Percentiles rank a stretch among this genome's conserved stretches.
phyloP scores from a whole-genome alignment of 2,113 vertebrate species.

The Ciconia maguari region DNA sequence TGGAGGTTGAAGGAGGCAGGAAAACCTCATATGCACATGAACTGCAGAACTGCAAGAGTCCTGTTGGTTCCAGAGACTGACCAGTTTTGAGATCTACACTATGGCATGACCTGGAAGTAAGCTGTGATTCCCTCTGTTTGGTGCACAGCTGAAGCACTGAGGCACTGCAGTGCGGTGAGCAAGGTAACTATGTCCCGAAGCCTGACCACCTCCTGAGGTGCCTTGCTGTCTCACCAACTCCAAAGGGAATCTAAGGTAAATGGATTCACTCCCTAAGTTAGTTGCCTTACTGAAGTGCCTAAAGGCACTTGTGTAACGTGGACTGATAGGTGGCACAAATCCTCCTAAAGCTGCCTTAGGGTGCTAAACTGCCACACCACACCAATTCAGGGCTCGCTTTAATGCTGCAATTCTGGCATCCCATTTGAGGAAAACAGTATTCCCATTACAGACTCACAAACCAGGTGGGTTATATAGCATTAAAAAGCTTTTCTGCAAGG shows the following conservation, averaged over 20 bases:
- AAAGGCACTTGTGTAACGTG: neutral
- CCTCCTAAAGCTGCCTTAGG: neutral
- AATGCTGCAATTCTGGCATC: neutral
- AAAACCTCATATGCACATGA: neutral
- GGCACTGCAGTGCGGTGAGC: rapidly evolving
- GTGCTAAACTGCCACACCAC: neutral
- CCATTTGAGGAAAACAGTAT: neutral
- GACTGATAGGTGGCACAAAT: conserved; percentile 5
- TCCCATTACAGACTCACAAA: neutral
- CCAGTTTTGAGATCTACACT: neutral
- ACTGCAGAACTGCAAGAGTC: neutral
- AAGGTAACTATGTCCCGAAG: neutral
- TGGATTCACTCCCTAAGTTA: neutral
- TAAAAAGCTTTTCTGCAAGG: neutral
- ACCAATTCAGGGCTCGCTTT: neutral
- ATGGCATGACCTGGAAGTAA: neutral
- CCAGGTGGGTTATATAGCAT: neutral
- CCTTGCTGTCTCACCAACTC: neutral
- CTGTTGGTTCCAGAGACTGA: neutral
- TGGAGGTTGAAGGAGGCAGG: neutral
- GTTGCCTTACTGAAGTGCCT: neutral
- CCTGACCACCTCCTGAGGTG: neutral
- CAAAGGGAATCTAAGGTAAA: neutral
- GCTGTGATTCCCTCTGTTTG: neutral
- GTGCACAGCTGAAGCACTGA: neutral